These are phyloP conservation scores for Leptosomus discolor DNA, from an alignment of 2,113 vertebrate species.

Conservation along the genomic window DNA sequence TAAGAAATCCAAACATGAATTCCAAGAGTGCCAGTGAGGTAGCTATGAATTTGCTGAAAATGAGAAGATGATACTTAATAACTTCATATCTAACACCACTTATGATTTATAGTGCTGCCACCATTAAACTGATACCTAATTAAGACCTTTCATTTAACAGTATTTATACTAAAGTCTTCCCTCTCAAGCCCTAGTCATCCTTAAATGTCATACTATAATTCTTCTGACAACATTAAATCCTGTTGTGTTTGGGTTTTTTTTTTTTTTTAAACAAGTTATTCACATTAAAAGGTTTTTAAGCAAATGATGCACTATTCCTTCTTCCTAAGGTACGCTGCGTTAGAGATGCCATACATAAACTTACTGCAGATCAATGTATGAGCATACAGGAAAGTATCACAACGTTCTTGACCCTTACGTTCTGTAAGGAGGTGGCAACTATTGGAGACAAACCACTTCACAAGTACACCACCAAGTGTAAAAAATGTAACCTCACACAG, in stretches of 20 bases:
- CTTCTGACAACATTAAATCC: not conserved
- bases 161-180: not conserved
- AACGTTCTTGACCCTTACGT: not conserved
- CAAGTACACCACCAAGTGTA: not conserved
- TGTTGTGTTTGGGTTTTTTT: too few species aligned
- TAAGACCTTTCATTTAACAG: not conserved
- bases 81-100: not conserved
- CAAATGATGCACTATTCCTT: not conserved
- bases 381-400: not conserved
- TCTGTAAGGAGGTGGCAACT: not conserved
- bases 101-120: not conserved
- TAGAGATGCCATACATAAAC: not conserved
- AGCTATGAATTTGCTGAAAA: slow-evolving; percentile 84
- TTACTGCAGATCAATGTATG: not conserved
- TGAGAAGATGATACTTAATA: not conserved
- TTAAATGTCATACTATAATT: not conserved
- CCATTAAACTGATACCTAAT: not conserved
- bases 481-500: not conserved
- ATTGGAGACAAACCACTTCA: not conserved
- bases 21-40: slow-evolving; percentile 82
- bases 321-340: not conserved
- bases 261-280: not conserved
- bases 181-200: not conserved
- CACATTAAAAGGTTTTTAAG: not conserved
- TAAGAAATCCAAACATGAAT: slow-evolving; percentile 85